Conservation (phyloP, 2,888 invertebrate species). For the Meghimatium bilineatum region DNA sequence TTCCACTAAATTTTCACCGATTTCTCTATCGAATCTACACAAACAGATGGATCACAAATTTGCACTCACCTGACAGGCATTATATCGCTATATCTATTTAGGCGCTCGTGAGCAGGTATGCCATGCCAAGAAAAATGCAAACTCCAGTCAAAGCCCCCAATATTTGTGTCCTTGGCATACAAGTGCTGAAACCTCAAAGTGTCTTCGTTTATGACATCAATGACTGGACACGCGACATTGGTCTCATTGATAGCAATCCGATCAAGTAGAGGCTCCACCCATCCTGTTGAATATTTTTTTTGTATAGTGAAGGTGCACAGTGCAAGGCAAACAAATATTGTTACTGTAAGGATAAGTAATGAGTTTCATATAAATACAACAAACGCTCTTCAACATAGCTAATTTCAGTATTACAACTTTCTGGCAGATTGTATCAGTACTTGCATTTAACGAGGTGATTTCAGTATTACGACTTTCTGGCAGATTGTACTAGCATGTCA, state of each 20-base stretch:
- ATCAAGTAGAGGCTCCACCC: constrained; percentile 77
- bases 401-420: too few relatives aligned
- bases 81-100: constrained; percentile 65
- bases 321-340: too few relatives aligned
- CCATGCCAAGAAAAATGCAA: constrained; percentile 98
- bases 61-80: constrained; percentile 71
- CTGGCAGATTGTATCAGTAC: too few relatives aligned
- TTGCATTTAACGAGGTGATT: too few relatives aligned
- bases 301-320: too few relatives aligned
- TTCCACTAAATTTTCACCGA: too few relatives aligned
- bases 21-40: too few relatives aligned
- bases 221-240: constrained; percentile 77
- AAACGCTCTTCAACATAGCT: too few relatives aligned
- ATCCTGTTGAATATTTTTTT: constrained; percentile 75
- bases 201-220: constrained; percentile 77
- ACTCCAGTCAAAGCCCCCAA: constrained; percentile 83
- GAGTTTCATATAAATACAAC: too few relatives aligned
- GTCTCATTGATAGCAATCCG: constrained; percentile 75
- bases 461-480: too few relatives aligned
- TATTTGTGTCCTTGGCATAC: constrained; percentile 75
- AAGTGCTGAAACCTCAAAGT: constrained; percentile 76
- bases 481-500: too few relatives aligned
- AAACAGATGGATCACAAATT: not conserved
- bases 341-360: too few relatives aligned
- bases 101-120: constrained; percentile 85